Base-by-base conservation (phyloP, 1,140 invertebrate species). In the Drosophila subpulchrella region DNA sequence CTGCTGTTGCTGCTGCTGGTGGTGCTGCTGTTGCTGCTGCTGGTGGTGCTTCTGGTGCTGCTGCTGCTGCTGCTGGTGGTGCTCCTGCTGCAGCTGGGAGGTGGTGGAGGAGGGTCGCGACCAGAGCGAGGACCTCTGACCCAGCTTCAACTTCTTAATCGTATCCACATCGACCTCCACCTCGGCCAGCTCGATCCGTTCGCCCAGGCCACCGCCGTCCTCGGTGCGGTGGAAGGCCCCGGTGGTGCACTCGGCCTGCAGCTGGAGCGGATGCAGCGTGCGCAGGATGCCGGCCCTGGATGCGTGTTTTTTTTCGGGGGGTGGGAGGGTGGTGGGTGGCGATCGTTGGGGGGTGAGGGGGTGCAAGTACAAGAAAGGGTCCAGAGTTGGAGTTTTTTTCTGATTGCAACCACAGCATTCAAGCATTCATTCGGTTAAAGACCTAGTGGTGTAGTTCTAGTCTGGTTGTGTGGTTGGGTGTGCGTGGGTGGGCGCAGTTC, bases 161-260 rank as follows among this genome's bases (percentile, higher is more conserved):
- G 95, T 95, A 78, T 96, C 95, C 90, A 96, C 95, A 93, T 96
- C 95, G 92, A 95, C 95, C 91, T 96, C 95, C 36, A 95, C 95
- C 81, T 96, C 95, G 78, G 94, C 95, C 53, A 95, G 91, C 84
- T 95, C 95, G 44, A 82, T 85, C 51, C 91, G 86, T 51, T 91
- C 90, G 41, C 81, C 73, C n/a, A 71, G 76, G 13, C 78, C 55
- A 92, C 93, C 55, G 92, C 93, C 55, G 93, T 93, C 76, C 93
- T 94, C 62, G 78, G 85, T 62, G 63, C 88, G 90, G 27, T 82
- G 88, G 58, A 91, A 82, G 47, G 86, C 86, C 34, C 83, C 79
- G 54, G 70, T 42, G 60, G 75, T 81, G 88, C 88, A 91, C 65
- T 91, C 88, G 71, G 91, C 91, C 78, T 90, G 88, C 85, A 92